phyloP scores from a whole-genome alignment of 1,140 invertebrate species.

The Trichonephila inaurata region DNA sequence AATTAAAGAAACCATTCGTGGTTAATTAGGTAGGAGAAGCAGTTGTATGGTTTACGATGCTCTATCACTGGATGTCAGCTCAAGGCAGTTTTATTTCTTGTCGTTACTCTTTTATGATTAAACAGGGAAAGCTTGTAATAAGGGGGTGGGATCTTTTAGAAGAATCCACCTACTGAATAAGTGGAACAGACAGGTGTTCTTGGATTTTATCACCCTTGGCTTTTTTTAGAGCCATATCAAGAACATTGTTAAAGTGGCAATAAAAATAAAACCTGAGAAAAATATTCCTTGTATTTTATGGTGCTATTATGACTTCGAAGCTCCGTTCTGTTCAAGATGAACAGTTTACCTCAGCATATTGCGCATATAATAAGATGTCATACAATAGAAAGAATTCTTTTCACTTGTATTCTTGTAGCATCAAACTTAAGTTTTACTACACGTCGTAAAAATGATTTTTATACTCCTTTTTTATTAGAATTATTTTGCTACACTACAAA shows the following conservation, averaged over 20 bases:
- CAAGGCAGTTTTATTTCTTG: conserved; percentile 27
- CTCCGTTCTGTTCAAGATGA: conserved; percentile 47
- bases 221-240: background rate
- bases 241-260: conserved; percentile 45
- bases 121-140: background rate
- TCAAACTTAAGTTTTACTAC: background rate
- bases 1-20: conserved; percentile 58
- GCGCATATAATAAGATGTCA: conserved; percentile 30
- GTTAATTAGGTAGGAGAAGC: conserved; percentile 36
- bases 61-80: conserved; percentile 47
- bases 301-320: conserved; percentile 47
- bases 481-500: too few relatives aligned
- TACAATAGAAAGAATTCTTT: conserved; percentile 31
- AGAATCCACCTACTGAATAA: conserved; percentile 41
- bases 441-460: conserved; percentile 51
- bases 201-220: conserved; percentile 19
- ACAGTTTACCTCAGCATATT: conserved; percentile 16
- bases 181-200: conserved; percentile 55
- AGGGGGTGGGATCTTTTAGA: conserved; percentile 20
- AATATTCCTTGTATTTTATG: conserved; percentile 64
- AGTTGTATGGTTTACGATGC: conserved; percentile 38
- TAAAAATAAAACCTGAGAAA: conserved; percentile 36
- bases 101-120: conserved; percentile 58
- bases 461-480: background rate
- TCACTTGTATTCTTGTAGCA: background rate